Evolutionary conservation across 2,113 vertebrate genomes (phyloP).

Genomic region (Micronycteris hirsuta): DNA sequence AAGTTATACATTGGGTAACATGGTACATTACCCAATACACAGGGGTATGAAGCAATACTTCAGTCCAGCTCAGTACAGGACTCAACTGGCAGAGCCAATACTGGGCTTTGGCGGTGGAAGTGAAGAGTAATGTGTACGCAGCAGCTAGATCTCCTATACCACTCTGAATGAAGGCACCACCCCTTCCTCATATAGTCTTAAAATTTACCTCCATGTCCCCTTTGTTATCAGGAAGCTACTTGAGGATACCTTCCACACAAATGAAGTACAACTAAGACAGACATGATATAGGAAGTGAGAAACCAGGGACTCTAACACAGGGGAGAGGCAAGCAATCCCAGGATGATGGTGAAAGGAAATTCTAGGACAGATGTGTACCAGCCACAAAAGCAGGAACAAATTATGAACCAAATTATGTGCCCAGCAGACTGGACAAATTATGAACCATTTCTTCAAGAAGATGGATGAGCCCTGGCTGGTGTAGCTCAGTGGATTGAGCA

Average conservation of each 20-base stretch:
- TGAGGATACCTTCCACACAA: not conserved
- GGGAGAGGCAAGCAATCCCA: not conserved
- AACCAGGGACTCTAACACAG: not conserved
- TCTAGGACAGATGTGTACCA: not conserved
- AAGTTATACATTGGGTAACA: not conserved
- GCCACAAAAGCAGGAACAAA: not conserved
- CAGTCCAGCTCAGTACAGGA: not conserved
- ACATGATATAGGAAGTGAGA: not conserved
- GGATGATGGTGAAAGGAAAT: not conserved
- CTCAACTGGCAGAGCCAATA: not conserved
- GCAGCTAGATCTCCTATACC: not conserved
- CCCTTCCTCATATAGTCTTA: not conserved
- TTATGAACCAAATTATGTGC: not conserved
- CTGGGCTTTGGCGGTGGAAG: not conserved
- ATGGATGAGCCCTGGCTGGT: too few relatives aligned
- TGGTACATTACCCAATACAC: not conserved
- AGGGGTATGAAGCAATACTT: not conserved
- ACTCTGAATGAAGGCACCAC: not conserved
- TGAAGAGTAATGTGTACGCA: not conserved
- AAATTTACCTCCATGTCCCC: not conserved
- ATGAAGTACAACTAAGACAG: not conserved
- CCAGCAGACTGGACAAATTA: not conserved
- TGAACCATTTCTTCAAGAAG: not conserved
- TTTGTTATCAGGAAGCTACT: not conserved
- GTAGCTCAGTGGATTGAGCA: too few relatives aligned